Conservation (phyloP, 2,113 vertebrate genomes). For the Echinops telfairi region DNA sequence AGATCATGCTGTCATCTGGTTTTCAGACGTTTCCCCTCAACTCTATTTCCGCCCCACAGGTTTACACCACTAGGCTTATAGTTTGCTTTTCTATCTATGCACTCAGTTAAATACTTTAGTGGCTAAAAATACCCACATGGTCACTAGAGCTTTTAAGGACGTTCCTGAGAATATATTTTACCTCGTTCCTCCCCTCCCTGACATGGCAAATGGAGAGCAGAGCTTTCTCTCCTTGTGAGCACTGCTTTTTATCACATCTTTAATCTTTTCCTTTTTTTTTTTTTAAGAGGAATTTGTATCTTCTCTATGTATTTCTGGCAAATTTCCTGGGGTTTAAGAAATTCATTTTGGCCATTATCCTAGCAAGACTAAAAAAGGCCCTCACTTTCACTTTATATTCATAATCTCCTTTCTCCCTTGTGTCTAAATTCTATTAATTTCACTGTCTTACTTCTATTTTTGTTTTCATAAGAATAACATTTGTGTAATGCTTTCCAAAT, state of each 20-base stretch:
- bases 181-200: constrained; percentile 11
- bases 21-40: background rate
- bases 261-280: constrained; percentile 69
- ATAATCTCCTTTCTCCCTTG: constrained; percentile 73
- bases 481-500: constrained; percentile 68
- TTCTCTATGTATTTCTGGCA: constrained; percentile 77
- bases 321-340: constrained; percentile 78
- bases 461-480: constrained; percentile 80
- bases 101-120: constrained; percentile 20
- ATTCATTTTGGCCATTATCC: constrained; percentile 81
- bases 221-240: constrained; percentile 10
- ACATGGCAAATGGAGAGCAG: constrained; percentile 60
- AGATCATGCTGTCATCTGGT: background rate
- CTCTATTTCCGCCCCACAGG: background rate
- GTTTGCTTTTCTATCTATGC: background rate
- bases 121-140: background rate
- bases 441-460: constrained; percentile 73
- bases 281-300: constrained; percentile 69
- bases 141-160: background rate
- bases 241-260: constrained; percentile 67
- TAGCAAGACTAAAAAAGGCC: constrained; percentile 64
- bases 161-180: constrained; percentile 38
- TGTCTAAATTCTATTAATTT: constrained; percentile 80
- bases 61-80: background rate
- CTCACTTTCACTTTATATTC: constrained; percentile 80